Base-by-base conservation (phyloP, 2,888 invertebrate genomes). In the Cataglyphis livida region DNA sequence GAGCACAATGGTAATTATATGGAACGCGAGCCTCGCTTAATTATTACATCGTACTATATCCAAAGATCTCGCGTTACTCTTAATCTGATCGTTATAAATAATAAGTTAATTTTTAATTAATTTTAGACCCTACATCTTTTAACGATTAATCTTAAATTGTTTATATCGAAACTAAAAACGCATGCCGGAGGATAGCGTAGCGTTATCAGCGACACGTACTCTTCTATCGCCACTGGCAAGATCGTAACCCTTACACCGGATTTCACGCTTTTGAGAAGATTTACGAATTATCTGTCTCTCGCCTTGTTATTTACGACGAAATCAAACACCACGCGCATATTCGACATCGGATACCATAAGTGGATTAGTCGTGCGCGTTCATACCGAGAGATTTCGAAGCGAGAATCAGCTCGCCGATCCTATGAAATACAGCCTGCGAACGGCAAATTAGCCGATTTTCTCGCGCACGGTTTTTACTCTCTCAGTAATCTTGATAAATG, bases 341-440 rank as follows among this genome's bases (percentile, higher is more conserved):
- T 92, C 90, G 93, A 93, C 91, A 93, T 91, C 90, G 91, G 93
- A 93, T 90, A 93, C 93, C 91, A 90, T 93, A 93, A 93, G 93
- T 93, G 91, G 93, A 93, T 93, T 93, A 93, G 91, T 90, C 89
- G 90, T 87, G 87, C 87, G 89, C 88, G 86, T 88, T 62, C 64
- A 85, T 79, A 82, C 79, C 81, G 84, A 84, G 61, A 74, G 84
- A 87, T 89, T 85, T 83, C 82, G n/a, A 71, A 41, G 38, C 62
- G 66, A n/a, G 15, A 65, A 75, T 59, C 70, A 6, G 54, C 21
- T 68, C n/a, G 54, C 28, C 51, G 74, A 75, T 75, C 65, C 51
- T 35, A 10, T 5, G 38, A 18, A 75, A 51, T 51, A 48, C 28
- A n/a, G 28, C 10, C 15, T n/a, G 48, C 21, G 35, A 48, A 75